Evolutionary conservation across 2,888 invertebrate species (phyloP).

Genomic region (Pinctada fucata): DNA sequence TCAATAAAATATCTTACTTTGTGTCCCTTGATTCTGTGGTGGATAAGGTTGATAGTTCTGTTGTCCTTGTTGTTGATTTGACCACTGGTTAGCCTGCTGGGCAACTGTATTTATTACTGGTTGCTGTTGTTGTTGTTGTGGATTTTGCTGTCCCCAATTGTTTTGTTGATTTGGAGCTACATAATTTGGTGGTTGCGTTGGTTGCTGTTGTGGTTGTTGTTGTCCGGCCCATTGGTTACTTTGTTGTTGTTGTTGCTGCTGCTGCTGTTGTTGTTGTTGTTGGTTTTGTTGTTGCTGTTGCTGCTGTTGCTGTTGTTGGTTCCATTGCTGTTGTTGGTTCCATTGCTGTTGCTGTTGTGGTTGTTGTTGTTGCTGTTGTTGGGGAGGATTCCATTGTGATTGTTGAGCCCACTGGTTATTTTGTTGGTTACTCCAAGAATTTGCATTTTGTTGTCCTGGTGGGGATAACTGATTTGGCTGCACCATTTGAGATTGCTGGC

Average conservation of each 20-base stretch:
- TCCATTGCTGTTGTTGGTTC: neutral
- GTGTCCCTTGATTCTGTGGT: neutral
- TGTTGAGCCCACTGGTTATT: neutral
- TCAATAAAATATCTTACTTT: neutral
- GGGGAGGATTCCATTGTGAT: neutral
- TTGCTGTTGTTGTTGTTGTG: too few species aligned
- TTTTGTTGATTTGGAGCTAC: neutral
- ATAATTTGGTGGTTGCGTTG: too few species aligned
- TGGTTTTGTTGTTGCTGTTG: neutral
- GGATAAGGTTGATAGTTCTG: neutral
- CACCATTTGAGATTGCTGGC: neutral
- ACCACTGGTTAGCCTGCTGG: too few species aligned
- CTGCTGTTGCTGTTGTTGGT: neutral
- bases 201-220: neutral
- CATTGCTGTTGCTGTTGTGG: neutral
- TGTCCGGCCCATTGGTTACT: neutral
- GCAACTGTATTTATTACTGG: too few species aligned
- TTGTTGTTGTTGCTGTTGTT: neutral
- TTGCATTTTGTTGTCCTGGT: neutral
- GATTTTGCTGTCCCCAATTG: neutral
- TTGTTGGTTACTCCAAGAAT: too few species aligned
- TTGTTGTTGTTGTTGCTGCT: neutral
- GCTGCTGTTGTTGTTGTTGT: neutral
- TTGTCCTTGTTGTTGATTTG: neutral
- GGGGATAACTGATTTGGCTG: neutral